Evolutionary conservation across 2,797 vertebrate species (phyloP).

Genomic region (Myoxocephalus aenaeus): DNA sequence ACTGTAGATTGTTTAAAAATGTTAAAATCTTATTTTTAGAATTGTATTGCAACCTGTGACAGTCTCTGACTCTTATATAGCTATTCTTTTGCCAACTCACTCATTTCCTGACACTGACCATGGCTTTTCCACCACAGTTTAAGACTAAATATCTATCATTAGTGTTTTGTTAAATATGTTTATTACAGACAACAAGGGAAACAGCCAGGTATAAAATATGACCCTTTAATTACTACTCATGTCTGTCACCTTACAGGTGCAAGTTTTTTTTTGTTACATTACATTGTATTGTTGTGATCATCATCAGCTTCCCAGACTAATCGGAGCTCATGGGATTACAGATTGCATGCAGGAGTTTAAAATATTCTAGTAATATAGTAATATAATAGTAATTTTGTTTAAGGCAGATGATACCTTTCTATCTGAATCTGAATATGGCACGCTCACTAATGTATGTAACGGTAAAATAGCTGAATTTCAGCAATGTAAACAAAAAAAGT

Average conservation of each 20-base stretch:
- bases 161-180: conserved; percentile 20
- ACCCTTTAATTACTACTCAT: conserved; percentile 23
- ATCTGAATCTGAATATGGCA: neutral
- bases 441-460: neutral
- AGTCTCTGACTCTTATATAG: neutral
- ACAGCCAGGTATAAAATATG: conserved; percentile 31
- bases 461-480: neutral
- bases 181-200: conserved; percentile 28
- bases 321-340: neutral
- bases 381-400: neutral
- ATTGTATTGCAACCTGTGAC: neutral
- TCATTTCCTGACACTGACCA: neutral
- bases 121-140: conserved; percentile 8
- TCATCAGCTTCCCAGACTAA: neutral
- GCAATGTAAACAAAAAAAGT: neutral
- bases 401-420: neutral
- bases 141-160: conserved; percentile 21
- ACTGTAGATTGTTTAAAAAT: neutral
- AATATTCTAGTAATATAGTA: neutral
- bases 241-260: conserved; percentile 34
- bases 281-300: neutral
- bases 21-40: neutral
- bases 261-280: conserved; percentile 18
- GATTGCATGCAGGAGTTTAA: neutral
- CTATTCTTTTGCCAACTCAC: neutral